Conservation (phyloP, 2,888 invertebrate genomes). For the Acanthosepion pharaonis region DNA sequence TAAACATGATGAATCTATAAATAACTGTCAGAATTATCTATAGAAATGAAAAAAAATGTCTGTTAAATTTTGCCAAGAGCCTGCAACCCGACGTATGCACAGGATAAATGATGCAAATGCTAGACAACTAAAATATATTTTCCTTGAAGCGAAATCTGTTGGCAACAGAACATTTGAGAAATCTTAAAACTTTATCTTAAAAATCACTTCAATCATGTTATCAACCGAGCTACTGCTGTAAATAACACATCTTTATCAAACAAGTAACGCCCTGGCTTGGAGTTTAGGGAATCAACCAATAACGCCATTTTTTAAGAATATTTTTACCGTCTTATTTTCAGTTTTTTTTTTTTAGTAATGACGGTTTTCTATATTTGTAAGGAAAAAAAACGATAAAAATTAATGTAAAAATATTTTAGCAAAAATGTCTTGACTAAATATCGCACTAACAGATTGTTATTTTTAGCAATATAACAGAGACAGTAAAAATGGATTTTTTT, state of each 20-base stretch:
- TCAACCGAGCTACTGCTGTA: background rate
- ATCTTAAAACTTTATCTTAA: too few relatives aligned
- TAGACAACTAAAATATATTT: too few relatives aligned
- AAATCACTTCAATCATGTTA: background rate
- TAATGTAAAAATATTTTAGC: background rate
- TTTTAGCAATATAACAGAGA: background rate
- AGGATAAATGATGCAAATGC: too few relatives aligned
- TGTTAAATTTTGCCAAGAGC: too few relatives aligned
- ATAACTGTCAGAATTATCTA: too few relatives aligned
- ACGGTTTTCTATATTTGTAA: background rate
- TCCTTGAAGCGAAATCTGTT: too few relatives aligned
- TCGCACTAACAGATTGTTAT: background rate
- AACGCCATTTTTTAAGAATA: background rate
- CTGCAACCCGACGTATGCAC: too few relatives aligned
- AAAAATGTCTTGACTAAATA: background rate
- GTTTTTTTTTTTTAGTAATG: background rate
- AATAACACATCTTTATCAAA: background rate
- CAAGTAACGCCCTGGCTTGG: background rate
- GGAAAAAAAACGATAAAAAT: background rate
- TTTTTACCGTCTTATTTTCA: background rate
- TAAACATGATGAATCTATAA: too few relatives aligned
- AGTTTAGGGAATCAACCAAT: background rate
- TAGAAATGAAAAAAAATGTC: too few relatives aligned
- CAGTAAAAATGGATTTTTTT: background rate
- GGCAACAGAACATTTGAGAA: too few relatives aligned